Evolutionary conservation across 1,140 invertebrate species (phyloP), one percentile per base, ranked within the genome.

Genomic region (Acyrthosiphon pisum): DNA sequence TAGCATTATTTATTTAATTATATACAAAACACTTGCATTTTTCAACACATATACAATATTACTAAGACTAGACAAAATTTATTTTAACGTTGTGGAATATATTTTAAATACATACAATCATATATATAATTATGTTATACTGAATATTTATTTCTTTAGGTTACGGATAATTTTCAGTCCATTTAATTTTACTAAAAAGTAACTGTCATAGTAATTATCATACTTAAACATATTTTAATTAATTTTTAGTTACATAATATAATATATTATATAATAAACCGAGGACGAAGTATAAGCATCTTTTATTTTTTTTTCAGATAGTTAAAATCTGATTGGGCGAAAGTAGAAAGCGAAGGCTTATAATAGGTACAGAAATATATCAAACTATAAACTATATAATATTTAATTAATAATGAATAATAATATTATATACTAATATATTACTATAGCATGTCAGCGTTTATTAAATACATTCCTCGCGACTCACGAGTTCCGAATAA

Each of bases 261-360:
- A 18, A 50, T 50, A 50, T 20, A 18, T 20, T 50, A 50, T n/a
- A 3, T 30, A 68, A 68, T 30, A 68, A 14, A 68, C 60, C 11
- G 9, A 68, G 60, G 30, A n/a, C 60, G 9, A 68, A 68, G 30
- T 30, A n/a, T 68, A n/a, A 3, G n/a, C 26, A 68, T n/a, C 60
- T 30, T 68, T 60, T 60, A 60, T 41, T 60, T 30, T 30, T 14
- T 60, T 68, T 68, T 41, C 23, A 46, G 44, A 44, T 7, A 86
- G 84, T 86, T 86, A 46, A 48, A 48, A 46, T 86, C 41, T 22
- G 84, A 86, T 86, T 86, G 46, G 11, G 84, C 84, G 44, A 86
- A 86, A 86, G 84, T 86, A 86, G 84, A 86, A 86, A 86, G 44
- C 11, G 30, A 83, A 83, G 20, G 81, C 37, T 9, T 83, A 83